Percentiles rank a stretch among this genome's conserved stretches.
Conservation (phyloP, 2,797 vertebrate genomes). For the Myripristis murdjan region DNA sequence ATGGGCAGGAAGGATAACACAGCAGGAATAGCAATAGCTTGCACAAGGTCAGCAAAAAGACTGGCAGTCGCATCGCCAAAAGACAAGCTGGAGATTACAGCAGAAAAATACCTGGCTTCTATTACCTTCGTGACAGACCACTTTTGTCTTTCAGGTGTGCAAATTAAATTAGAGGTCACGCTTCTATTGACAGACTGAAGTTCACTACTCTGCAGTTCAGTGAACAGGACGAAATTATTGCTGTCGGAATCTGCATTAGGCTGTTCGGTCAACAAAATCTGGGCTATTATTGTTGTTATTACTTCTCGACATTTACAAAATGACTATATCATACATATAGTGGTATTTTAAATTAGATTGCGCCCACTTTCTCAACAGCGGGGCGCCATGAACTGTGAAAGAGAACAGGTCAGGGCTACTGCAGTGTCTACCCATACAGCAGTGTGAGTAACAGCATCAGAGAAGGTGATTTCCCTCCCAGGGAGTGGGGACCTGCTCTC, state of each 20-base stretch:
- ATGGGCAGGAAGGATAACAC: constrained; percentile 50
- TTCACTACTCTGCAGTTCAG: too few relatives aligned
- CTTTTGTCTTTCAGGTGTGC: constrained; percentile 1
- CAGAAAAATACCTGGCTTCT: background rate
- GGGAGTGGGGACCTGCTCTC: constrained; percentile 16
- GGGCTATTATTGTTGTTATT: background rate
- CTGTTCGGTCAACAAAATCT: background rate
- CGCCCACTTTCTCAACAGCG: background rate
- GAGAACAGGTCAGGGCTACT: constrained; percentile 32
- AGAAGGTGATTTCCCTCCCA: constrained; percentile 7
- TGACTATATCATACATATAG: background rate
- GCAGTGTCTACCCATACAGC: background rate
- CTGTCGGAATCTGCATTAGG: too few relatives aligned
- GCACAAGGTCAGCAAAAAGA: constrained; percentile 51
- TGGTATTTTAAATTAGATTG: background rate
- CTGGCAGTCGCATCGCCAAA: constrained; percentile 21
- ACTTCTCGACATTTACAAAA: background rate
- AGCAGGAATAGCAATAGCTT: constrained; percentile 2
- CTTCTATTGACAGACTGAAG: background rate
- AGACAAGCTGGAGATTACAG: constrained; percentile 37
- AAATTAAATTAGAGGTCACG: too few relatives aligned
- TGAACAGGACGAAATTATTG: too few relatives aligned
- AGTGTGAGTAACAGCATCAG: background rate
- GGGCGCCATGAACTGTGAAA: constrained; percentile 29
- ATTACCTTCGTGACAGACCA: background rate